Base-by-base conservation (phyloP, 2,888 invertebrate genomes). In the Frankliniella intonsa region DNA sequence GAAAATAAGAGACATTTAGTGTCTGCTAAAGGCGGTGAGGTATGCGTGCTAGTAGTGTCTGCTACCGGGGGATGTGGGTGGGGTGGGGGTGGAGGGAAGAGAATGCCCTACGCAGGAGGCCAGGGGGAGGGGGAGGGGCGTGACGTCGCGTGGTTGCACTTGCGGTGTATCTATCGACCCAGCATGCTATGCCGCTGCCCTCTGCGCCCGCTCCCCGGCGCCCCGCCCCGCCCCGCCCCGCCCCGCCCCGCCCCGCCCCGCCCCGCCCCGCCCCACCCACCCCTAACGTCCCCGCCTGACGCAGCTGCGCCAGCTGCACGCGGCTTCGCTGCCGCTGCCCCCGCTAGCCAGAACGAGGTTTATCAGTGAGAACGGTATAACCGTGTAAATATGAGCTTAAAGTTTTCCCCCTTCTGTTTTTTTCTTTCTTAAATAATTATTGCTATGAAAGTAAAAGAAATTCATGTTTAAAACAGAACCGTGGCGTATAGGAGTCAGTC, bases 131-230 rank as follows among this genome's bases (percentile, higher is more conserved):
- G 22, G 69, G 22, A 8, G 69, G 69, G 69, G 69, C 38, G 69
- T 76, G 69, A 76, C 69, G 69, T 76, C 69, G 69, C 69, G 69
- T 76, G 69, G 69, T 76, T 76, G 69, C 69, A 76, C 69, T 76
- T 76, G 69, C 69, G 69, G 69, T 76, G 69, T 76, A 76, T 76
- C 69, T 76, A 76, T 76, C 69, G 69, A 76, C 69, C 69, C 69
- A 62, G 22, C 12, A 25, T 25, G 69, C 11, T 22, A 25, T 25
- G 69, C 11, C 69, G 69, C 69, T 76, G 69, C 69, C 69, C 69
- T 69, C 69, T n/a, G 22, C 22, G 69, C 69, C n/a, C n/a, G 22
- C 38, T 38, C 38, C 69, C 22, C 69, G 25, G 69, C 69, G 69
- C 69, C 69, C 69, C 22, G 22, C 69, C 69, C 69, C 22, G 69